Conservation (phyloP, 2,888 invertebrate genomes). For the Thalpophila matura region DNA sequence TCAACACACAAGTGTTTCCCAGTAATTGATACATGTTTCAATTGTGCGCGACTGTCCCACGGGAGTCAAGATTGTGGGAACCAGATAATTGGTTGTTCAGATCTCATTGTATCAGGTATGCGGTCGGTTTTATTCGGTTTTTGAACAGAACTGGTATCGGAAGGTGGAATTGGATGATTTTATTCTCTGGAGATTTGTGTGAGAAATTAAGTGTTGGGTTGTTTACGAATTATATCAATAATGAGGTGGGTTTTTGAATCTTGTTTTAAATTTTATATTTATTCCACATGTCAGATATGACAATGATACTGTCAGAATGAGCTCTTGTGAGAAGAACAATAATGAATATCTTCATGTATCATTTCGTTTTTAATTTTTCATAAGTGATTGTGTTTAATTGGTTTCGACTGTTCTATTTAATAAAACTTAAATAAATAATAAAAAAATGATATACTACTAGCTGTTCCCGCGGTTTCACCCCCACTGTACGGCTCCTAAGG, state of each 20-base stretch:
- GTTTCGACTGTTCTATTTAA: too few species aligned
- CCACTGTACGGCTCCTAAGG: too few species aligned
- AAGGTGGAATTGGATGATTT: constrained; percentile 36
- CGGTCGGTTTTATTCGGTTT: constrained; percentile 48
- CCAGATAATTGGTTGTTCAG: constrained; percentile 57
- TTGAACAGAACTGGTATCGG: constrained; percentile 25
- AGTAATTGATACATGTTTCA: constrained; percentile 57
- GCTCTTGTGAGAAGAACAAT: too few species aligned
- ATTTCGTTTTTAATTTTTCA: too few species aligned
- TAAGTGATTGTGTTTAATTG: too few species aligned
- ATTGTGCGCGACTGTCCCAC: constrained; percentile 46
- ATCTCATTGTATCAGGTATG: constrained; percentile 50
- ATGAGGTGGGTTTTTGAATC: not conserved
- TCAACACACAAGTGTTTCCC: constrained; percentile 40
- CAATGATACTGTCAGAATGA: too few species aligned
- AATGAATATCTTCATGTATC: too few species aligned
- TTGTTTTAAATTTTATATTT: too few species aligned
- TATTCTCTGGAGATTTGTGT: constrained; percentile 17
- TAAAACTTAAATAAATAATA: too few species aligned
- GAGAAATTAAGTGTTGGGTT: not conserved
- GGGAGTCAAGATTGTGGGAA: constrained; percentile 57
- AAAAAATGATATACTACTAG: too few species aligned
- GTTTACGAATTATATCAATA: not conserved
- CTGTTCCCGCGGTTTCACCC: too few species aligned
- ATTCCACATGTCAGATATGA: too few species aligned